Percentiles rank a stretch among this genome's conserved stretches.
phyloP scores from a whole-genome alignment of 1,140 invertebrate species.

The Babylonia areolata region DNA sequence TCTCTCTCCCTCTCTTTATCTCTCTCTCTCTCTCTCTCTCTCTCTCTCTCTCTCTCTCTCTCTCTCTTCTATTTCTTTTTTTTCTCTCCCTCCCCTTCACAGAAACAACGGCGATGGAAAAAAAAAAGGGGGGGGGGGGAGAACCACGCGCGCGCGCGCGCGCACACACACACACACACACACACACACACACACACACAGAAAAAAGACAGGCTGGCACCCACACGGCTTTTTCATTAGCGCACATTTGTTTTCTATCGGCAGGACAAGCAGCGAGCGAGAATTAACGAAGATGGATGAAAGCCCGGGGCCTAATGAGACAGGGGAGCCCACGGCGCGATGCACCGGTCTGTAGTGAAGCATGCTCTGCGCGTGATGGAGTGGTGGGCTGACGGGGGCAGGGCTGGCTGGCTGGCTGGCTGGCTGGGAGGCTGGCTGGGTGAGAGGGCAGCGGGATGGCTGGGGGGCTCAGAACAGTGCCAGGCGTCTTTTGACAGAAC shows the following conservation, averaged over 20 bases:
- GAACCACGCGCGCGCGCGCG: neutral
- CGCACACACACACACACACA: constrained; percentile 10
- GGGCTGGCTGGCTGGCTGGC: no score
- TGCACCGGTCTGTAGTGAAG: neutral
- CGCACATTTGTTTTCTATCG: constrained; percentile 18
- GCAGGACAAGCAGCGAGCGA: constrained; percentile 7
- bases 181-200: constrained; percentile 5
- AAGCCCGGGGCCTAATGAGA: constrained; percentile 9
- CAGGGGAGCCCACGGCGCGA: neutral
- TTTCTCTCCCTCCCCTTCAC: neutral
- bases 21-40: no score
- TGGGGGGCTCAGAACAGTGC: no score
- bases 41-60: no score
- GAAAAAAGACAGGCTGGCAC: neutral
- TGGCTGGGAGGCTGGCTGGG: no score
- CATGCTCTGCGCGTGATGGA: neutral
- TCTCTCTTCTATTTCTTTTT: no score
- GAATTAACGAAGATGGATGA: constrained; percentile 19
- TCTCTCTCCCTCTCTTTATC: no score
- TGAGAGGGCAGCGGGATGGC: no score
- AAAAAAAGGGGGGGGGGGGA: no score
- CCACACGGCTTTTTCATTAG: constrained; percentile 7
- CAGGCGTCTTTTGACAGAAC: no score
- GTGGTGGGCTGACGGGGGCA: neutral
- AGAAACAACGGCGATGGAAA: no score